phyloP scores from a whole-genome alignment of 1,140 invertebrate genomes.

The Drosophila ambigua region DNA sequence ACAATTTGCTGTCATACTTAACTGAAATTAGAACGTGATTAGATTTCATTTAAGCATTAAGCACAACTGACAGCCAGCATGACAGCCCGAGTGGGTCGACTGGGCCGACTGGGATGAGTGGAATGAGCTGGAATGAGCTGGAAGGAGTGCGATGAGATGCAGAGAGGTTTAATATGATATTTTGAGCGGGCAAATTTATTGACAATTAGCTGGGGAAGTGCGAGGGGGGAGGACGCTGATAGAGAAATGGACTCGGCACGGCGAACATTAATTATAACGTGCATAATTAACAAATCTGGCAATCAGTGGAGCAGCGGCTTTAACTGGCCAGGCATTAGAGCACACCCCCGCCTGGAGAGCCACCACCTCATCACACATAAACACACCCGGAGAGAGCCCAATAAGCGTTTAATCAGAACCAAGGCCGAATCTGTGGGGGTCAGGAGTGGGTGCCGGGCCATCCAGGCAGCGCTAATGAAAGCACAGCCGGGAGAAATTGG shows the following conservation, averaged over 20 bases:
- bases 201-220: conserved; percentile 58
- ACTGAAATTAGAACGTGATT: conserved; percentile 80
- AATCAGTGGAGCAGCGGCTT: conserved; percentile 47
- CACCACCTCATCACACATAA: conserved; percentile 19
- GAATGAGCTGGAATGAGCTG: not conserved
- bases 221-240: not conserved
- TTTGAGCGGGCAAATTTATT: conserved; percentile 73
- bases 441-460: conserved; percentile 24
- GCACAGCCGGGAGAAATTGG: conserved; percentile 56
- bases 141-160: not conserved
- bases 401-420: conserved; percentile 53
- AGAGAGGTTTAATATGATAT: conserved; percentile 58
- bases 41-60: conserved; percentile 79
- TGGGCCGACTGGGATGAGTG: too few relatives aligned
- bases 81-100: conserved; percentile 38
- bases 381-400: conserved; percentile 9
- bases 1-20: conserved; percentile 69
- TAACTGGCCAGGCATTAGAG: conserved; percentile 30
- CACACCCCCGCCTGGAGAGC: not conserved
- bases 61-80: conserved; percentile 72
- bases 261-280: conserved; percentile 71
- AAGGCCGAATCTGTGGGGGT: conserved; percentile 11
- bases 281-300: conserved; percentile 79
- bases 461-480: conserved; percentile 74
- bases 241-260: conserved; percentile 1